Conservation (phyloP, 2,888 invertebrate species). For the Aspidapion aeneum region DNA sequence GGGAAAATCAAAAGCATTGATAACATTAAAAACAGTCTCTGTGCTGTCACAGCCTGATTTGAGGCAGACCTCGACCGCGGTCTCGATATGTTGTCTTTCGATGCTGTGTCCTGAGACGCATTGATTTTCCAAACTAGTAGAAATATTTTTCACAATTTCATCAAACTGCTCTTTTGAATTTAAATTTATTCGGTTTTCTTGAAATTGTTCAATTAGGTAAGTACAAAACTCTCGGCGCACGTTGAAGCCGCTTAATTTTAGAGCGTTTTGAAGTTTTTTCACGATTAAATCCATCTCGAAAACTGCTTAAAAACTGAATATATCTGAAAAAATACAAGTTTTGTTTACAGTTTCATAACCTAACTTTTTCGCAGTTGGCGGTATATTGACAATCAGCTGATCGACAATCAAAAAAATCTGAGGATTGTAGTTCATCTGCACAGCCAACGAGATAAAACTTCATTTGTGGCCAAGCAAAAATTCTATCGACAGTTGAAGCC, state of each 20-base stretch:
- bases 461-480: too few species aligned
- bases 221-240: slow-evolving; percentile 70
- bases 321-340: slow-evolving; percentile 18
- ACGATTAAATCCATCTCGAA: slow-evolving; percentile 53
- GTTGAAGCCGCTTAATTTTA: slow-evolving; percentile 73
- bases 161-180: slow-evolving; percentile 59
- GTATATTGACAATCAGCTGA: slow-evolving; percentile 2
- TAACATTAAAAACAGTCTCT: slow-evolving; percentile 73
- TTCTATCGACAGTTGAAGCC: too few species aligned
- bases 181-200: slow-evolving; percentile 44
- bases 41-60: slow-evolving; percentile 60
- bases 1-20: slow-evolving; percentile 80
- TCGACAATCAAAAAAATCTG: too few species aligned
- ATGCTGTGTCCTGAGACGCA: slow-evolving; percentile 69
- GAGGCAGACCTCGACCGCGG: slow-evolving; percentile 65
- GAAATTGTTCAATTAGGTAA: slow-evolving; percentile 68
- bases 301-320: slow-evolving; percentile 32
- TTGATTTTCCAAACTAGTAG: slow-evolving; percentile 75
- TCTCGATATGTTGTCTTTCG: slow-evolving; percentile 66
- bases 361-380: slow-evolving; percentile 8
- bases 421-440: neutral
- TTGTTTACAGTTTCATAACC: neutral
- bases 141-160: slow-evolving; percentile 70
- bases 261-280: slow-evolving; percentile 61
- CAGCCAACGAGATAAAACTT: neutral